Conservation (phyloP, 2,888 invertebrate genomes). For the Latheticus oryzae region DNA sequence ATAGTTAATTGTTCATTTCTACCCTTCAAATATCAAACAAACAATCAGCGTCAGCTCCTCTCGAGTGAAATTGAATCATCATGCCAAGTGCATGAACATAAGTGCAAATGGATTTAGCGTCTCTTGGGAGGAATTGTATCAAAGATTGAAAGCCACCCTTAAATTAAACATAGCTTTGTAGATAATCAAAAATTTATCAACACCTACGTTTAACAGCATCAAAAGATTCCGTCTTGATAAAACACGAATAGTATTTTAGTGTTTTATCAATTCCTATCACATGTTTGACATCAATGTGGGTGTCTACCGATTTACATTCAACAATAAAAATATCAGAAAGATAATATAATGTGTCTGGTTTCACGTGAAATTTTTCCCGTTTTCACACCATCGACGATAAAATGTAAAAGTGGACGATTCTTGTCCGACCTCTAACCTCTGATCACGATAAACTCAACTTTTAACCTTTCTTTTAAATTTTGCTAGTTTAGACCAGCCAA, state of each 20-base stretch:
- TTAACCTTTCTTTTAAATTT: constrained; percentile 35
- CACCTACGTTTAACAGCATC: too few relatives aligned
- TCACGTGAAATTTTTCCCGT: constrained; percentile 17
- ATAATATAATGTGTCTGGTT: constrained; percentile 10
- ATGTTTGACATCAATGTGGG: constrained; percentile 8
- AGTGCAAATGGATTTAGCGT: constrained; percentile 25
- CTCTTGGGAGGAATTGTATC: constrained; percentile 16
- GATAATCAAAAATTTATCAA: too few relatives aligned
- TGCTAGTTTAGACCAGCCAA: too few relatives aligned
- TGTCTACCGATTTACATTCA: constrained; percentile 22
- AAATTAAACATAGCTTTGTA: constrained; percentile 12
- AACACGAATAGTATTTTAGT: too few relatives aligned
- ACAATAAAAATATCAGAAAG: constrained; percentile 1
- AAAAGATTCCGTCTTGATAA: constrained; percentile 8
- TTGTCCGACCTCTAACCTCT: constrained; percentile 29
- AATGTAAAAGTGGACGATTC: constrained; percentile 32
- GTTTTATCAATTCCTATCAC: constrained; percentile 10
- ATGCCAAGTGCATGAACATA: constrained; percentile 9
- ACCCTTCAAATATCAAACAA: not conserved
- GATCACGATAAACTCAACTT: constrained; percentile 33
- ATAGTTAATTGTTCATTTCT: not conserved
- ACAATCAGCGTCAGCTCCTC: not conserved
- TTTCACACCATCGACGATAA: constrained; percentile 21
- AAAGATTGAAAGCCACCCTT: too few relatives aligned
- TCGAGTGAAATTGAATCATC: constrained; percentile 4